Evolutionary conservation across 2,113 vertebrate genomes (phyloP).

Genomic region (Corvus hawaiiensis): DNA sequence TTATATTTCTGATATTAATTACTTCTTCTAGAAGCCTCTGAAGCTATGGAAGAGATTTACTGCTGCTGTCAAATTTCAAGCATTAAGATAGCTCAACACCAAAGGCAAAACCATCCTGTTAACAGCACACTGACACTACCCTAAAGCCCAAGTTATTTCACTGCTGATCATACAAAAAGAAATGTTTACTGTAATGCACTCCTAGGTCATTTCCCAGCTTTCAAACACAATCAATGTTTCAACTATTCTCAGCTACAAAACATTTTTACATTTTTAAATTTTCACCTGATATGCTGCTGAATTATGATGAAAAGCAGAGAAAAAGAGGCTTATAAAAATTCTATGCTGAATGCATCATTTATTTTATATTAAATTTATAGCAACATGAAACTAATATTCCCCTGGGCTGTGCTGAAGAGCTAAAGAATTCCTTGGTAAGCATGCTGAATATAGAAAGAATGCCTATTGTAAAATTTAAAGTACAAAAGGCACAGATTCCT

Average conservation of each 20-base stretch:
- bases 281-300: not conserved
- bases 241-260: not conserved
- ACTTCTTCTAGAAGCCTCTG: not conserved
- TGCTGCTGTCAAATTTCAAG: not conserved
- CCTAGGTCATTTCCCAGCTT: not conserved
- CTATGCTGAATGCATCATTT: not conserved
- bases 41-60: not conserved
- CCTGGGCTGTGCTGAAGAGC: not conserved
- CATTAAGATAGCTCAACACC: not conserved
- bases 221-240: not conserved
- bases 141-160: not conserved
- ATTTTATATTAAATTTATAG: not conserved
- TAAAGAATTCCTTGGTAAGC: not conserved
- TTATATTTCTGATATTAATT: not conserved
- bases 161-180: not conserved
- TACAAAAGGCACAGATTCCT: not conserved
- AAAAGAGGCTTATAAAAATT: not conserved
- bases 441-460: not conserved
- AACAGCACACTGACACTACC: not conserved
- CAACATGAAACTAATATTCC: not conserved
- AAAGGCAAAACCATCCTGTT: not conserved
- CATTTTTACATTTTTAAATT: not conserved
- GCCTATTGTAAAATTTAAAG: not conserved
- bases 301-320: not conserved
- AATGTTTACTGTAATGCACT: not conserved